Evolutionary conservation across 2,888 invertebrate species (phyloP).

Genomic region (Eupithecia insigniata): DNA sequence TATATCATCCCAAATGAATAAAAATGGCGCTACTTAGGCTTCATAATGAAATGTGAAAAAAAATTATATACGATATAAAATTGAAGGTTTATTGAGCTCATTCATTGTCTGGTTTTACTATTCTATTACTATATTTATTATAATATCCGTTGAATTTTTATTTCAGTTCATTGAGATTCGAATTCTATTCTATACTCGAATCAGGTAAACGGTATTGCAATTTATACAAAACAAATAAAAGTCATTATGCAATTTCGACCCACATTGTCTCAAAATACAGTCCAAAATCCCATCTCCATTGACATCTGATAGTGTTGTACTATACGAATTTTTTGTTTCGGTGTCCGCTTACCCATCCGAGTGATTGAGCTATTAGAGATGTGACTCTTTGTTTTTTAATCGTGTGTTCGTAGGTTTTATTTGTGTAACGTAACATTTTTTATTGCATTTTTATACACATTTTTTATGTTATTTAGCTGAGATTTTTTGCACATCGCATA

Average conservation of each 20-base stretch:
- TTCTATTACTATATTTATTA: too few species aligned
- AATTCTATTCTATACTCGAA: not conserved
- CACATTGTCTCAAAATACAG: slow-evolving; percentile 8
- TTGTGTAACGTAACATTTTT: not conserved
- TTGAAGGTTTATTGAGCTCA: not conserved
- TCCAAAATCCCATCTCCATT: slow-evolving; percentile 7
- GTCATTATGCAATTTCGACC: not conserved
- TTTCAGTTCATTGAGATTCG: not conserved
- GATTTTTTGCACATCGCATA: not conserved
- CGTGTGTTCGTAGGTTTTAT: slow-evolving; percentile 9
- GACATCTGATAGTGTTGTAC: slow-evolving; percentile 30
- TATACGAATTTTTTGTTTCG: slow-evolving; percentile 25
- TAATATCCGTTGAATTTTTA: not conserved
- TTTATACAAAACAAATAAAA: not conserved
- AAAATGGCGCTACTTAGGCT: too few species aligned
- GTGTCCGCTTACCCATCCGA: slow-evolving; percentile 29
- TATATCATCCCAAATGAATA: too few species aligned
- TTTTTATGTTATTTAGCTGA: not conserved
- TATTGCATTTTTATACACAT: not conserved
- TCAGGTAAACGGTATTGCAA: not conserved
- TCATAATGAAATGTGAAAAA: too few species aligned
- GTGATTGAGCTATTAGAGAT: slow-evolving; percentile 33
- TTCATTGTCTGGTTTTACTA: not conserved
- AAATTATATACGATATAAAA: too few species aligned
- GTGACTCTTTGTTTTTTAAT: slow-evolving; percentile 17